Evolutionary conservation across 2,797 vertebrate species (phyloP), one percentile per base, ranked within the genome.

Genomic region (Borostomias antarcticus): DNA sequence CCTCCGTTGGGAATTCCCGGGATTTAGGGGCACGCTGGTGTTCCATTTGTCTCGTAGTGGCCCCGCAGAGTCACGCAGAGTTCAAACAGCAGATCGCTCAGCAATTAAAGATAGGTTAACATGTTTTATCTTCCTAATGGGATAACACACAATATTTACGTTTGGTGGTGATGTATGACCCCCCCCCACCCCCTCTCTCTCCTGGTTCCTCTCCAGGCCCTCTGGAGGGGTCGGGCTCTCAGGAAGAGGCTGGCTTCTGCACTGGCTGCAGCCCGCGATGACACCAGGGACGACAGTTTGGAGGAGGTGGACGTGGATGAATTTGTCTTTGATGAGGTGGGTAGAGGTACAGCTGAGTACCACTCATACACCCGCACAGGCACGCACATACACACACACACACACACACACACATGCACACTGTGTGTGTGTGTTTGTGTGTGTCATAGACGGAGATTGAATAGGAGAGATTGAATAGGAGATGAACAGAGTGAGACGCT

Each of bases 51-150:
- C 95, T 95, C 94, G 64, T 86, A 91, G 88, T 92, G 92, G 91
- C 58, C 66, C 66, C 88, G 40, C 85, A 83, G 90, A 96, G 96
- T 98, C 96, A 98, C 86, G 72, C 91, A 95, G 95, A 98, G 96
- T 98, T 98, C 96, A 98, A 91, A 95, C 94, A 94, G 86, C 94
- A 97, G 93, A 97, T 92, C 92, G 83, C 89, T 91, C 89, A 82
- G 93, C 92, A 94, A 95, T 96, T 96, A 95, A 93, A 94, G 83
- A 87, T 84, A 89, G 89, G 81, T 91, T 90, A 91, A 91, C 91
- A 93, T 96, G 92, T 95, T 96, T 98, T 96, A 96, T 96, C 93
- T 95, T 94, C 81, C 93, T 95, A 95, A 95, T 95, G 94, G 95
- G 93, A 94, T 95, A 96, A 94, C 92, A 85, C 61, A 87, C 92